Base-by-base conservation (phyloP, 2,113 vertebrate genomes). In the Ceyx margarethae region DNA sequence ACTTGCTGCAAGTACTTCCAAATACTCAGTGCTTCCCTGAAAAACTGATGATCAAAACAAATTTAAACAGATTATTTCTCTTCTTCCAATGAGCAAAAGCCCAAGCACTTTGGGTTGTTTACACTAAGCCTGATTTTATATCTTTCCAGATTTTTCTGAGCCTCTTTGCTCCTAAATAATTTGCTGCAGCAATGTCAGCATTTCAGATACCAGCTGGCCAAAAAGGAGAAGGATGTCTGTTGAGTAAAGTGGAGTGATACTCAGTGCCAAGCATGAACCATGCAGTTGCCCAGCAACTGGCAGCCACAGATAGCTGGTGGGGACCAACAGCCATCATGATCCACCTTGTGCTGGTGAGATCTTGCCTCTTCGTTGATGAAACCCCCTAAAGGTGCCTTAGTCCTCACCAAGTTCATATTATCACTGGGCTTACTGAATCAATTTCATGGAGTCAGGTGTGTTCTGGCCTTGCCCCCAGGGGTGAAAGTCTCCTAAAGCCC, bases 261-360 rank as follows among this genome's bases (percentile, higher is more conserved):
- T 85, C 35, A 53, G 37, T 25, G 19, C 26, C 25, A 64, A 53
- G 37, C 7, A 8, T 0, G 0, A 78, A 42, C 26, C 18, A 8
- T 9, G 19, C 25, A 64, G 94, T 96, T 97, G 96, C 96, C 94
- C 86, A 90, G 97, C 81, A 97, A 96, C 95, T 5, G 8, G 76
- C 58, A 96, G 80, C 60, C 79, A 96, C 82, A 90, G 33, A 58
- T 23, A 85, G 29, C 29, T 0, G 0, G 12, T 1, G 3, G 16
- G 56, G 35, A 78, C 43, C 37, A 60, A 4, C 21, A 53, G 23
- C 14, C 64, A 76, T 25, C 48, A 58, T 21, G 19, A 90, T 23
- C 45, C 37, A 71, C 68, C 56, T 3, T 5, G 46, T 33, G n/a
- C 45, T 68, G 80, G 72, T 81, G 64, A 96, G 76, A 81, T 66